These are phyloP conservation scores for Leucopsar rothschildi DNA, from an alignment of 2,113 vertebrate genomes.

Conservation along the genomic window DNA sequence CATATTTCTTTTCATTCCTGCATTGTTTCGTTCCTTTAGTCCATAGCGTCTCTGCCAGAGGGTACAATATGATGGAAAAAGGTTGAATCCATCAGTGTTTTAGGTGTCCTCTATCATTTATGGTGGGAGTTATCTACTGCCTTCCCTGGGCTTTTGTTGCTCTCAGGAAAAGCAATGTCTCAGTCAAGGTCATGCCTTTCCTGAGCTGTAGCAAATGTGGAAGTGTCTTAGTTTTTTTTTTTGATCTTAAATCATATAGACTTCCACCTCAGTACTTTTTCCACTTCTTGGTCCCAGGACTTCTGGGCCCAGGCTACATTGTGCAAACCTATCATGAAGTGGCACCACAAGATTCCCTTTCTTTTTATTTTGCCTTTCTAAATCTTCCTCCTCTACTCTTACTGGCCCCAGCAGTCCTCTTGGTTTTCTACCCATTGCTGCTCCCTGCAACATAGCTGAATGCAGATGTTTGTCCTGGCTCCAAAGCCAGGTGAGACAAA, in stretches of 20 bases:
- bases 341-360: not conserved
- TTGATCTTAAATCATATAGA: not conserved
- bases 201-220: not conserved
- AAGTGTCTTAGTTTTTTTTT: not conserved
- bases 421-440: not conserved
- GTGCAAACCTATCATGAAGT: not conserved
- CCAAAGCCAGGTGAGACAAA: not conserved
- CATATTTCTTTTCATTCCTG: not conserved
- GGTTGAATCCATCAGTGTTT: not conserved
- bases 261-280: not conserved
- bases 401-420: not conserved
- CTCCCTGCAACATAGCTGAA: not conserved
- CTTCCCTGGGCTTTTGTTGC: not conserved
- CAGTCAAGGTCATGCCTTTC: not conserved
- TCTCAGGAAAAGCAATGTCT: not conserved
- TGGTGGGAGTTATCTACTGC: not conserved
- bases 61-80: not conserved
- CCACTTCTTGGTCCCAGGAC: not conserved
- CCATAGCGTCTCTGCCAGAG: not conserved
- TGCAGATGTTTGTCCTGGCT: not conserved
- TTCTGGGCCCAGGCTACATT: not conserved
- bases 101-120: not conserved
- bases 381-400: not conserved
- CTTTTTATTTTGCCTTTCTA: not conserved
- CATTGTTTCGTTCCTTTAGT: not conserved